Evolutionary conservation across 2,113 vertebrate species (phyloP), one percentile per base, ranked within the genome.

Genomic region (Madoqua kirkii): DNA sequence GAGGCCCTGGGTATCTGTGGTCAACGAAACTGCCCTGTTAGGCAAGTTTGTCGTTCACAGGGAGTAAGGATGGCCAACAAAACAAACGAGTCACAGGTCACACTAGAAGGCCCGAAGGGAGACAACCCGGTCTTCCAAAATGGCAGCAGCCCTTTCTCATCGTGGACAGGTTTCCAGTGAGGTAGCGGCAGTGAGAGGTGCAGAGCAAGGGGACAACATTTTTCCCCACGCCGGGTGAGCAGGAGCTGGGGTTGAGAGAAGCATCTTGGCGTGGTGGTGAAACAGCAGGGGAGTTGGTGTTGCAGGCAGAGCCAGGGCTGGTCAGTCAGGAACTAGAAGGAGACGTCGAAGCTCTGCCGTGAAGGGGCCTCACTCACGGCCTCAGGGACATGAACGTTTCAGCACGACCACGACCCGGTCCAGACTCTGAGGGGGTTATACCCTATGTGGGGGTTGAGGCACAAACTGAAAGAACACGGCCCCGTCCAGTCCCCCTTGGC

Each of bases 401-500:
- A 7, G 0, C 3, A 0, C 2, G 36, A 40, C 52, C 79, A 3
- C 31, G 13, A 78, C 9, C 0, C 5, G 13, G 64, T 21, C 62
- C 13, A 27, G 3, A 11, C 48, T 36, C 78, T 45, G 10, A 3
- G 50, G 16, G 13, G 1, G n/a, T 7, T 74, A 19, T 1, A 17
- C n/a, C 64, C 64, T 55, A 9, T 3, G 2, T 17, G 19, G 43
- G 29, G 15, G 4, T 81, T 25, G 17, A n/a, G 21, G 85, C 36
- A 16, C 59, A 13, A 29, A 27, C 21, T 0, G 1, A 27, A 16
- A 1, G 1, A 2, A 3, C 9, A 29, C 1, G 1, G 11, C 1
- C 0, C 11, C 3, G 4, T 2, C 48, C 31, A 3, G 19, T 25
- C 57, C 5, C 40, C 27, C 3, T 21, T 0, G 0, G 31, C 40